Base-by-base conservation (phyloP, 2,797 vertebrate species). In the Danio kyathit region DNA sequence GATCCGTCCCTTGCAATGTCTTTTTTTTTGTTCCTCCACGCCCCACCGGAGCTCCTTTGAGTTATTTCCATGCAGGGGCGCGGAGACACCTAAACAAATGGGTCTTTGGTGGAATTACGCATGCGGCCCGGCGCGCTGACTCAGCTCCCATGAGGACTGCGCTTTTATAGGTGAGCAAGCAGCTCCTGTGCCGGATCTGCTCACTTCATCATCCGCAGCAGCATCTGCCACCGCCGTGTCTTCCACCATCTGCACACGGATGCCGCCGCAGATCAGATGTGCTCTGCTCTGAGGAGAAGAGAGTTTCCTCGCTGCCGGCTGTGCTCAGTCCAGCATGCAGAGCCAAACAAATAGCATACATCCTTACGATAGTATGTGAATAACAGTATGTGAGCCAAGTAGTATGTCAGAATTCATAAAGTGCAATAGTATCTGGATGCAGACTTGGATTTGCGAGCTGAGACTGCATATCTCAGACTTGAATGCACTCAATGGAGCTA, bases 161-260 rank as follows among this genome's bases (percentile, higher is more conserved):
- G 16, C 14, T 64, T 86, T 89, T 87, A 89, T 88, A 89, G 90
- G 90, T 92, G 88, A 88, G 85, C 40, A 7, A 67, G n/a, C 87
- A 76, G 66, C 5, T 0, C 61, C 65, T 79, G 73, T 76, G 82
- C 78, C 84, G 80, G 79, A 73, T 80, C 86, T 80, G 82, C 82
- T 81, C 81, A 82, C 86, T 87, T 82, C 76, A 54, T 76, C 46
- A 67, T 52, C 19, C 40, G 41, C n/a, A 14, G 29, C 63, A 46
- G 74, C 74, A 76, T 61, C 51, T 66, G 70, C 70, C 72, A 61
- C 17, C 78, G 69, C 73, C 29, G 40, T 66, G 83, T 78, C 61
- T 21, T 44, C 6, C 76, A 46, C 74, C 65, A 79, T 67, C 83
- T 88, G 46, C 49, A 71, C 65, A 21, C 67, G 48, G 1, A 19